phyloP scores from a whole-genome alignment of 2,888 invertebrate species.

The Arenicola marina region DNA sequence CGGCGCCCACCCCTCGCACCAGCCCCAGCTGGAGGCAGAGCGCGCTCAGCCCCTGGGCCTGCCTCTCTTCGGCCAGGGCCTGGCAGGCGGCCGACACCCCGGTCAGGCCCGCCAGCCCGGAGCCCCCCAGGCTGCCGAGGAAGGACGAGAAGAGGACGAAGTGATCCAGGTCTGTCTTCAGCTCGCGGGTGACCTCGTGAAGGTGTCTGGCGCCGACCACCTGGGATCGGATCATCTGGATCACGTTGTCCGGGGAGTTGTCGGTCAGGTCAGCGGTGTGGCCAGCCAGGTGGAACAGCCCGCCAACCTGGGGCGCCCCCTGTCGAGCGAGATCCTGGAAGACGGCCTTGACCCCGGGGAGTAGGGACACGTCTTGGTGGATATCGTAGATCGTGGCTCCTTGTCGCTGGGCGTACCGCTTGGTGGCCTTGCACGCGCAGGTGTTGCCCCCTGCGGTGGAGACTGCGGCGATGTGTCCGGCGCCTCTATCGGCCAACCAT shows the following conservation, averaged over 20 bases:
- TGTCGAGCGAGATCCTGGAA: background rate
- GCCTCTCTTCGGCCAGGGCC: background rate
- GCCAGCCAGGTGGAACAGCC: background rate
- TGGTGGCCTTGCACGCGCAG: background rate
- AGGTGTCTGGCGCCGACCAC: background rate
- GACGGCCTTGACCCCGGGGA: background rate
- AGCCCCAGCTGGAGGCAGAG: background rate
- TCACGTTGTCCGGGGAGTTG: background rate
- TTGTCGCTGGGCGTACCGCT: background rate
- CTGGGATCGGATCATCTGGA: background rate
- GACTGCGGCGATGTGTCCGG: background rate
- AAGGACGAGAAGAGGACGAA: slow-evolving; percentile 2
- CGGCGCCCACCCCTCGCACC: background rate
- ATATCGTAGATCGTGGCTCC: background rate
- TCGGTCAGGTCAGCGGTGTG: background rate
- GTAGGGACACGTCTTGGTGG: background rate
- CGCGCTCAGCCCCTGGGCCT: background rate
- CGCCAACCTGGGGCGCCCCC: background rate
- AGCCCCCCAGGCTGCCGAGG: background rate
- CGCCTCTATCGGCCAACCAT: slow-evolving; percentile 4
- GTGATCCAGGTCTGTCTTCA: slow-evolving; percentile 1
- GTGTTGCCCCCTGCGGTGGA: background rate
- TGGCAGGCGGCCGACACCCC: background rate
- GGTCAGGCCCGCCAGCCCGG: background rate
- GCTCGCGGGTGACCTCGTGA: background rate